These are phyloP conservation scores for Fregata magnificens DNA, from an alignment of 2,113 vertebrate species.

Conservation along the genomic window DNA sequence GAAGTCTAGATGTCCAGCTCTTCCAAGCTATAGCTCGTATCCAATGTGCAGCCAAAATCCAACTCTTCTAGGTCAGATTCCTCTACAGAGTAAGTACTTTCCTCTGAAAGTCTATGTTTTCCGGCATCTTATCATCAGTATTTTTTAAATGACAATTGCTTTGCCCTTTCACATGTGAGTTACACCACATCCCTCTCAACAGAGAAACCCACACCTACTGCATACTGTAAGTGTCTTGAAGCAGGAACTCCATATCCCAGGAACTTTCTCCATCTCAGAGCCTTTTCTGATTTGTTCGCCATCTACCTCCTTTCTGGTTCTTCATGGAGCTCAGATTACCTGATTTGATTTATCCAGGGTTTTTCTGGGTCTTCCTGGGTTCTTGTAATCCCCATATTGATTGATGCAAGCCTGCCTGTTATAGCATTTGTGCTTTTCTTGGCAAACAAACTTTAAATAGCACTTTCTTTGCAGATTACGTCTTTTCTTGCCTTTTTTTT, in stretches of 20 bases:
- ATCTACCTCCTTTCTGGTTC: not conserved
- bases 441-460: not conserved
- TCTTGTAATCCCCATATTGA: not conserved
- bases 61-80: not conserved
- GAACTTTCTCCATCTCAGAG: not conserved
- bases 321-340: accelerated
- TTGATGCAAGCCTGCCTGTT: not conserved
- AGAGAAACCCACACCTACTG: not conserved
- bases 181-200: not conserved
- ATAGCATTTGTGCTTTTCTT: not conserved
- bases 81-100: not conserved
- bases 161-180: not conserved
- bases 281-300: not conserved
- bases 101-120: not conserved
- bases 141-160: not conserved
- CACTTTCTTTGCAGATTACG: not conserved
- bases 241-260: not conserved
- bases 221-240: not conserved
- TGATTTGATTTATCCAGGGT: not conserved
- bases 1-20: not conserved
- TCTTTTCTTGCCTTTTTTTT: not conserved
- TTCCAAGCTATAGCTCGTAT: not conserved
- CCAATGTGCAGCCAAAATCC: not conserved
- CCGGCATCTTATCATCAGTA: not conserved
- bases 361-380: not conserved